phyloP scores from a whole-genome alignment of 2,888 invertebrate genomes.

The Drosophila parthenogenetica region DNA sequence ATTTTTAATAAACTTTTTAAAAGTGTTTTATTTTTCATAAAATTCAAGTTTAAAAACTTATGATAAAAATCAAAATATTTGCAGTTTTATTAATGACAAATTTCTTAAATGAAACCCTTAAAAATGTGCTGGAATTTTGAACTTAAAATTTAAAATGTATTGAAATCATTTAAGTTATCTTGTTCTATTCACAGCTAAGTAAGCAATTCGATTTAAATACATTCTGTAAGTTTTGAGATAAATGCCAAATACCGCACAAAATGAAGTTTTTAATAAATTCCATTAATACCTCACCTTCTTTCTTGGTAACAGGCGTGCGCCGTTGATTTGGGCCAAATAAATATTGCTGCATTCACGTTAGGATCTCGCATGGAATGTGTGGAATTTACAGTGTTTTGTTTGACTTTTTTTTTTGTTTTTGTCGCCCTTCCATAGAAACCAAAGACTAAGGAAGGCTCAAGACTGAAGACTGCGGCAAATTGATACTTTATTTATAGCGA shows the following conservation, averaged over 20 bases:
- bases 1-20: no score
- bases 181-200: conserved; percentile 7
- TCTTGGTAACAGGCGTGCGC: conserved; percentile 40
- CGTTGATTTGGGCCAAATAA: conserved; percentile 55
- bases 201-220: conserved; percentile 21
- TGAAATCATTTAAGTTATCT: not conserved
- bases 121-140: no score
- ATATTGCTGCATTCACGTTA: conserved; percentile 41
- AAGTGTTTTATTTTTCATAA: no score
- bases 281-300: conserved; percentile 33
- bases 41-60: no score
- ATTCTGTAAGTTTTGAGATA: conserved; percentile 17
- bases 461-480: conserved; percentile 40
- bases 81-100: no score
- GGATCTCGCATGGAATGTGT: conserved; percentile 41
- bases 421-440: conserved; percentile 68
- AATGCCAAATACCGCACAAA: conserved; percentile 13
- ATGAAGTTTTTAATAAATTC: conserved; percentile 58
- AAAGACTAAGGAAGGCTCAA: conserved; percentile 26
- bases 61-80: no score
- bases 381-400: conserved; percentile 56
- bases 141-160: no score
- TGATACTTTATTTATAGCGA: conserved; percentile 71
- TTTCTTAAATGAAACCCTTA: no score
- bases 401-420: conserved; percentile 9